A percentile compares a stretch with the other conserved stretches of the same genome.
Conservation (phyloP, 1,140 invertebrate species). For the Habropoda laboriosa region DNA sequence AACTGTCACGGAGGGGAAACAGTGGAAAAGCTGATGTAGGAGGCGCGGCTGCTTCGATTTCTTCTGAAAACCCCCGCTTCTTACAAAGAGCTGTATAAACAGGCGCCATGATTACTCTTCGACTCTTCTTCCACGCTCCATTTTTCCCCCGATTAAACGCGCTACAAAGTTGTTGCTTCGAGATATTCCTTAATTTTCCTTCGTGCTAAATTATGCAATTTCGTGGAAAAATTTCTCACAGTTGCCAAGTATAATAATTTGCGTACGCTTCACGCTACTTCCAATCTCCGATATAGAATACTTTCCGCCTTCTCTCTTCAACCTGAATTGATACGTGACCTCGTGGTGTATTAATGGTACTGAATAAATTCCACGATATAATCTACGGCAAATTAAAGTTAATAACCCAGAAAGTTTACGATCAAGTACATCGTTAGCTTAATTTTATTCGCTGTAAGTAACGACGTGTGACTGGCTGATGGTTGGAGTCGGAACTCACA, state of each 20-base stretch:
- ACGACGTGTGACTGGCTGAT: slow-evolving; percentile 62
- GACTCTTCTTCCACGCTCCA: too few species aligned
- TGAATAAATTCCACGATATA: slow-evolving; percentile 60
- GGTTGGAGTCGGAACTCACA: slow-evolving; percentile 37
- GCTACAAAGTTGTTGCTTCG: too few species aligned
- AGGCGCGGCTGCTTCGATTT: slow-evolving; percentile 66
- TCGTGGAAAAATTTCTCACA: too few species aligned
- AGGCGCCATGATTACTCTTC: slow-evolving; percentile 35
- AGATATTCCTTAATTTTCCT: too few species aligned
- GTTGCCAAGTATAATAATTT: background rate
- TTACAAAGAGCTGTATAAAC: slow-evolving; percentile 44
- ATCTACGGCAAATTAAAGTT: slow-evolving; percentile 57
- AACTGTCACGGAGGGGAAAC: slow-evolving; percentile 72
- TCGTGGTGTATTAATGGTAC: slow-evolving; percentile 53
- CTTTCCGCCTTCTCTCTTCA: slow-evolving; percentile 19
- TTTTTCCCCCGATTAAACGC: too few species aligned
- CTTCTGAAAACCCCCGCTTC: slow-evolving; percentile 67
- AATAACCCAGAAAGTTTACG: slow-evolving; percentile 65
- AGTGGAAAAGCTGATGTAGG: slow-evolving; percentile 72
- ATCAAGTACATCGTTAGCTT: slow-evolving; percentile 56
- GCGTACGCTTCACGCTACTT: background rate
- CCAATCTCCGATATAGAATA: background rate
- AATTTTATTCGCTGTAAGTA: slow-evolving; percentile 64
- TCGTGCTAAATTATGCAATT: too few species aligned
- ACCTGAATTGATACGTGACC: slow-evolving; percentile 31